Evolutionary conservation across 2,113 vertebrate species (phyloP).

Genomic region (Stegostoma tigrinum): DNA sequence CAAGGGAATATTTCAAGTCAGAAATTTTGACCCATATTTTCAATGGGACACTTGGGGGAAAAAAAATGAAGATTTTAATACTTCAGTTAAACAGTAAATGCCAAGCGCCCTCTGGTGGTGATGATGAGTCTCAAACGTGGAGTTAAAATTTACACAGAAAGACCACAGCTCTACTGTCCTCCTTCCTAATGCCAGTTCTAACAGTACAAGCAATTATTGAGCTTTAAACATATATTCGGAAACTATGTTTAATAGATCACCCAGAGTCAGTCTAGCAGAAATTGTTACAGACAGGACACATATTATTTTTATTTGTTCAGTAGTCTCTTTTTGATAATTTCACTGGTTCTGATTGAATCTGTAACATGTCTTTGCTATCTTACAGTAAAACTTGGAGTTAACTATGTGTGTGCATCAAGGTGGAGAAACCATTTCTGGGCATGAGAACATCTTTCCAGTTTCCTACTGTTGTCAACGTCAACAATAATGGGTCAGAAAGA

Average conservation of each 20-base stretch:
- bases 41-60: not conserved
- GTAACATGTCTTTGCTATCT: not conserved
- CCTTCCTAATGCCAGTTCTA: not conserved
- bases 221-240: slow-evolving; percentile 13
- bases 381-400: not conserved
- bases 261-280: not conserved
- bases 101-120: slow-evolving; percentile 15
- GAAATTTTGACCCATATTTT: not conserved
- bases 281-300: not conserved
- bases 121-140: not conserved
- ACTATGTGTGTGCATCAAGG: not conserved
- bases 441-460: not conserved
- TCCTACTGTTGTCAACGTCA: not conserved
- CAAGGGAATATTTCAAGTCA: not conserved
- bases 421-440: not conserved
- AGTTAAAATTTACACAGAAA: not conserved
- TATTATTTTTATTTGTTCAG: slow-evolving; percentile 10
- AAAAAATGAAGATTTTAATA: not conserved
- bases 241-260: not conserved
- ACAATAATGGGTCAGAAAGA: not conserved
- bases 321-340: not conserved
- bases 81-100: not conserved
- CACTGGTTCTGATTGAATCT: not conserved
- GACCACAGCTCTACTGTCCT: not conserved
- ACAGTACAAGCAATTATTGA: slow-evolving; percentile 2